Percentiles rank a stretch among this genome's conserved stretches.
phyloP scores from a whole-genome alignment of 1,140 invertebrate genomes.

The Monomorium pharaonis region DNA sequence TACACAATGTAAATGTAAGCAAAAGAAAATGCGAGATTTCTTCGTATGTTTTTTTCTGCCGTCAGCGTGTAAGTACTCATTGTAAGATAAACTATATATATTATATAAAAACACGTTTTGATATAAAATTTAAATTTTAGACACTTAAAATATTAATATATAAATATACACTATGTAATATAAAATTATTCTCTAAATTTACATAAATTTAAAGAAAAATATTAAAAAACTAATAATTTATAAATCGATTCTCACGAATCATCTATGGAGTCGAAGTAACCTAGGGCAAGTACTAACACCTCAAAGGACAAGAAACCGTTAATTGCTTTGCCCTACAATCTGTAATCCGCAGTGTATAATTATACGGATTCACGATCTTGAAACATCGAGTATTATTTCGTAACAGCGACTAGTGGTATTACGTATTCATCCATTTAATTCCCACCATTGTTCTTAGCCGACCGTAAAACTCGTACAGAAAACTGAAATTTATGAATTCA shows the following conservation, averaged over 20 bases:
- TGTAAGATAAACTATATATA: neutral
- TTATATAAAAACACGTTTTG: neutral
- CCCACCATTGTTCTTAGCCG: constrained; percentile 35
- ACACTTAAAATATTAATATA: neutral
- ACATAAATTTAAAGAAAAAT: constrained; percentile 1
- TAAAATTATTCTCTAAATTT: neutral
- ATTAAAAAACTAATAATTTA: neutral
- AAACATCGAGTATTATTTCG: neutral
- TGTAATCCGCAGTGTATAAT: neutral
- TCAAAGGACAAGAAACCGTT: constrained; percentile 1
- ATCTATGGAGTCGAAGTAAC: neutral
- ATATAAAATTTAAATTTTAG: neutral
- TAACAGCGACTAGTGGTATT: neutral
- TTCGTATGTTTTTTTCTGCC: neutral
- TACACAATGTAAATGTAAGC: constrained; percentile 21
- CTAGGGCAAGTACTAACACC: neutral
- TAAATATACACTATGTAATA: neutral
- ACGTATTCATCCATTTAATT: constrained; percentile 45
- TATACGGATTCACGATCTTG: neutral
- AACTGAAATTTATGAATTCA: constrained; percentile 45
- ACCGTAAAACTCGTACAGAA: constrained; percentile 32
- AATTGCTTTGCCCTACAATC: neutral
- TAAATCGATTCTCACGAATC: neutral
- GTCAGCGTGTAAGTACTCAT: neutral
- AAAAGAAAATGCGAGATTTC: neutral